phyloP scores from a whole-genome alignment of 2,888 invertebrate genomes.

The Marasmarcha lunaedactyla region DNA sequence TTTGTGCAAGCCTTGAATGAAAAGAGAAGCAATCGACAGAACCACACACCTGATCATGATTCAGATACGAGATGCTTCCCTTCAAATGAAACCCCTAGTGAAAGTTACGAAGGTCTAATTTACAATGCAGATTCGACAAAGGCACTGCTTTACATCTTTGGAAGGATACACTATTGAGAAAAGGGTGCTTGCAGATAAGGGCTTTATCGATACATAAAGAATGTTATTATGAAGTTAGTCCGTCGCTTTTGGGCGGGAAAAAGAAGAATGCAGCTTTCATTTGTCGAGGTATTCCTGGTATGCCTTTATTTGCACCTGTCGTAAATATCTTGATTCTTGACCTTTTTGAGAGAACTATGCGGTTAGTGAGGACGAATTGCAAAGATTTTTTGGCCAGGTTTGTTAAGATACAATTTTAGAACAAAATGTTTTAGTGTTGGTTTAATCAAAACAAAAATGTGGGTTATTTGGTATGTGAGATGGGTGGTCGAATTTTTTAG shows the following conservation, averaged over 20 bases:
- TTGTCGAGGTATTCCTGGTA: conserved; percentile 36
- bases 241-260: conserved; percentile 28
- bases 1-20: conserved; percentile 50
- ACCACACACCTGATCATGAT: conserved; percentile 49
- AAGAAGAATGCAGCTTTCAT: conserved; percentile 32
- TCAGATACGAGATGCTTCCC: conserved; percentile 30
- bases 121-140: conserved; percentile 19
- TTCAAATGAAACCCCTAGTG: conserved; percentile 12
- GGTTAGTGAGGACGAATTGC: conserved; percentile 20
- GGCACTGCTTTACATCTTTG: conserved; percentile 42
- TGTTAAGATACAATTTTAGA: too few relatives aligned
- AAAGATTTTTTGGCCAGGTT: conserved; percentile 4
- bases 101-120: conserved; percentile 25
- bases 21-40: conserved; percentile 33
- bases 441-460: neutral
- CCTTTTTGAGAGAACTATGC: conserved; percentile 19
- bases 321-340: conserved; percentile 35
- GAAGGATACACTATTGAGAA: conserved; percentile 51
- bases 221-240: conserved; percentile 56
- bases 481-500: too few relatives aligned
- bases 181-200: conserved; percentile 53
- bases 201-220: conserved; percentile 62
- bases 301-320: conserved; percentile 49
- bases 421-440: too few relatives aligned
- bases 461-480: too few relatives aligned